These are phyloP conservation scores for Motacilla alba DNA, from an alignment of 2,113 vertebrate species.

Conservation along the genomic window DNA sequence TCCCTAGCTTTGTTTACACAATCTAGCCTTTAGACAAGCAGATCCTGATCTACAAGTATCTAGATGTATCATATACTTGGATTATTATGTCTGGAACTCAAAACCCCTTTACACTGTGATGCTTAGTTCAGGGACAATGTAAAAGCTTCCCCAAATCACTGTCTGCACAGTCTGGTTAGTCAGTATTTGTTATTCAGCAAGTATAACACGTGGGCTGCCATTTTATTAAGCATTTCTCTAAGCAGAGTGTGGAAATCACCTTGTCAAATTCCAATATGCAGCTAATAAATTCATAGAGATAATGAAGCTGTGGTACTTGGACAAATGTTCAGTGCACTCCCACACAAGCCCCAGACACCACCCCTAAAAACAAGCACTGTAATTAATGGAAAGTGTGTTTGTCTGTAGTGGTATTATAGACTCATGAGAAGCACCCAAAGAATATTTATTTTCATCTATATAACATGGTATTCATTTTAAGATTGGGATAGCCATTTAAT, in stretches of 20 bases:
- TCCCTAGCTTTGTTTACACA: not conserved
- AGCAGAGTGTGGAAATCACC: not conserved
- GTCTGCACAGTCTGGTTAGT: not conserved
- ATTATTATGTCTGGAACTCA: conserved; percentile 74
- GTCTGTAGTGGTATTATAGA: not conserved
- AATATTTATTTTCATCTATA: not conserved
- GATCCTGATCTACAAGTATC: conserved; percentile 5
- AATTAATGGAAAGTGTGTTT: not conserved
- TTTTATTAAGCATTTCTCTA: not conserved
- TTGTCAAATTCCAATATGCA: not conserved
- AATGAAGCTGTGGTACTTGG: not conserved
- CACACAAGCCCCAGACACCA: not conserved
- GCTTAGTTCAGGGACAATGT: conserved; percentile 67
- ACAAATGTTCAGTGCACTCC: not conserved
- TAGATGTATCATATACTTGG: conserved; percentile 25
- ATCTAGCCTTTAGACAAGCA: conserved; percentile 9
- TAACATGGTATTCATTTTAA: not conserved
- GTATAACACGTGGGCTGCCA: not conserved
- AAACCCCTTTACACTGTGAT: conserved; percentile 47
- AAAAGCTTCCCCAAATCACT: conserved; percentile 18
- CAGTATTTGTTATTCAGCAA: not conserved
- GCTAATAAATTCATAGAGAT: not conserved
- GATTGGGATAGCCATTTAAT: not conserved
- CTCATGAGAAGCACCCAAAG: not conserved
- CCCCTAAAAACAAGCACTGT: not conserved